Evolutionary conservation across 2,888 invertebrate species (phyloP).

Genomic region (Elysia crispata): DNA sequence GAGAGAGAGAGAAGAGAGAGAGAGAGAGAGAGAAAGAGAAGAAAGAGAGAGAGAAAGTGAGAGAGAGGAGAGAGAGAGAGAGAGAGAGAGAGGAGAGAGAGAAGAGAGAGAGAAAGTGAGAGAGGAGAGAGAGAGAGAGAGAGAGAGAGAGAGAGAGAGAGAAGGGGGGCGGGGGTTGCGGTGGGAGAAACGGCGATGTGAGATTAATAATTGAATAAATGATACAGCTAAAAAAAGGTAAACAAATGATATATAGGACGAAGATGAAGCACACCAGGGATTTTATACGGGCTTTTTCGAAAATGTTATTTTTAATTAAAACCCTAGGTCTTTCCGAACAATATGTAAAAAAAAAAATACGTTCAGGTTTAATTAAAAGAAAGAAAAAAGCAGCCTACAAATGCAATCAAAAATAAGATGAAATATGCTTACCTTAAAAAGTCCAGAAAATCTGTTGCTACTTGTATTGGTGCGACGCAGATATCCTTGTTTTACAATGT

Average conservation of each 20-base stretch:
- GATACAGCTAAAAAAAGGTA: too few relatives aligned
- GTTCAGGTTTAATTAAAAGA: too few relatives aligned
- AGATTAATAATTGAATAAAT: too few relatives aligned
- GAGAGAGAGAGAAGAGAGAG: not conserved
- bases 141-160: constrained; percentile 24
- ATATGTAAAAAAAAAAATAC: not conserved
- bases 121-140: constrained; percentile 28
- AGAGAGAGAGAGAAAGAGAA: not conserved
- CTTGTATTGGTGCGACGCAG: constrained; percentile 64
- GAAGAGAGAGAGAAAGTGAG: not conserved
- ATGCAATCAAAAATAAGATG: too few relatives aligned
- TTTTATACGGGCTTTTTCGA: too few relatives aligned
- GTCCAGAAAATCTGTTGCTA: constrained; percentile 44
- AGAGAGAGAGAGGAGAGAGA: too few relatives aligned
- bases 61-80: not conserved
- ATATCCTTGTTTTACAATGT: constrained; percentile 72
- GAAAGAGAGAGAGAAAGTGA: not conserved
- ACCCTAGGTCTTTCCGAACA: not conserved
- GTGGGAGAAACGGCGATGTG: too few relatives aligned
- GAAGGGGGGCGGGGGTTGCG: not conserved
- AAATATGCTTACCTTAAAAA: constrained; percentile 51
- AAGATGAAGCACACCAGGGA: not conserved
- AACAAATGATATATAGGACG: too few relatives aligned
- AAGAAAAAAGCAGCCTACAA: not conserved
- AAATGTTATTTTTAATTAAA: too few relatives aligned